These are phyloP conservation scores for Batillaria attramentaria DNA, from an alignment of 1,140 invertebrate species.

Conservation along the genomic window DNA sequence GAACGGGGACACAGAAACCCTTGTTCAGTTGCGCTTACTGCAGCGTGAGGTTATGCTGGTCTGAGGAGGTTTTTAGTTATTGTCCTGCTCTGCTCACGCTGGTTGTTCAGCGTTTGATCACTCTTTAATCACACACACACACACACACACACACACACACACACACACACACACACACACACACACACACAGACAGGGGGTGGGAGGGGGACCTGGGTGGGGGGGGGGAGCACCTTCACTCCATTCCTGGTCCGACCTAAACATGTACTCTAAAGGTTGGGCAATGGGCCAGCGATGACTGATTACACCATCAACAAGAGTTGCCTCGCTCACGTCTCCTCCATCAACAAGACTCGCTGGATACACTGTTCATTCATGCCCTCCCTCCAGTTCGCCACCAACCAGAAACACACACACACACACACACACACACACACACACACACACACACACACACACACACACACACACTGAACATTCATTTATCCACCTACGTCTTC, in stretches of 20 bases:
- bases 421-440: conserved; percentile 1
- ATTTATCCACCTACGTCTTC: background rate
- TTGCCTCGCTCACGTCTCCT: background rate
- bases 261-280: background rate
- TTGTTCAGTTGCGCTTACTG: too few species aligned
- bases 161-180: too few species aligned
- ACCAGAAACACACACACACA: background rate
- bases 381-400: background rate
- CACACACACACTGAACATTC: background rate
- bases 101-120: too few species aligned
- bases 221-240: background rate
- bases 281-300: background rate
- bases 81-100: too few species aligned
- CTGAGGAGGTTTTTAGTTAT: background rate
- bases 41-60: background rate
- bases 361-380: background rate
- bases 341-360: background rate
- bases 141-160: too few species aligned
- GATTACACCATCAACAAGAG: background rate
- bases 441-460: background rate
- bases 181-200: too few species aligned
- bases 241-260: background rate
- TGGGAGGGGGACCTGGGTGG: too few species aligned
- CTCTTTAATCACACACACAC: background rate
- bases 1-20: too few species aligned